These are phyloP conservation scores for Sesia bembeciformis DNA, from an alignment of 2,888 invertebrate genomes.

Conservation along the genomic window DNA sequence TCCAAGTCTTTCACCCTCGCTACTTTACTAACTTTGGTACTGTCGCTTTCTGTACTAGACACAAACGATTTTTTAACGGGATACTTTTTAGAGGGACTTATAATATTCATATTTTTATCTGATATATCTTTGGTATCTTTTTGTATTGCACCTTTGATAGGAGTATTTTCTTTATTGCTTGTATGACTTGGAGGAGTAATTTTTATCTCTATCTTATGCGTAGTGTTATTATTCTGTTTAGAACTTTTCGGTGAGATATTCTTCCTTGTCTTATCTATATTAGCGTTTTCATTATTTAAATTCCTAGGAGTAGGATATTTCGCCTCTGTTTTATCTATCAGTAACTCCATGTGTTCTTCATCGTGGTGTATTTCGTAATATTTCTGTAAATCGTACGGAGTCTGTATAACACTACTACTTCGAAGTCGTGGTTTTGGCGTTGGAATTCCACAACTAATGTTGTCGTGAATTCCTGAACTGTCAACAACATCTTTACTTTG, in stretches of 20 bases:
- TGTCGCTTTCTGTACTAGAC: conserved; percentile 50
- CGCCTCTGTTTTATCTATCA: conserved; percentile 49
- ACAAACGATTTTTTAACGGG: conserved; percentile 58
- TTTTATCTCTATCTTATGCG: conserved; percentile 31
- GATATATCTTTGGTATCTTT: conserved; percentile 64
- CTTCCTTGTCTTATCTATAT: conserved; percentile 32
- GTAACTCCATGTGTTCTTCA: conserved; percentile 55
- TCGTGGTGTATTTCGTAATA: conserved; percentile 67
- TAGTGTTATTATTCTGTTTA: conserved; percentile 25
- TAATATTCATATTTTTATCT: conserved; percentile 52
- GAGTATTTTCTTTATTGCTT: conserved; percentile 43
- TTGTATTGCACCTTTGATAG: conserved; percentile 59
- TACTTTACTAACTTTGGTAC: conserved; percentile 55
- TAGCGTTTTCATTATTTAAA: conserved; percentile 34
- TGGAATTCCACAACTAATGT: conserved; percentile 27
- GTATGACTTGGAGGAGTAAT: conserved; percentile 30
- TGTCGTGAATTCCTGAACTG: conserved; percentile 28
- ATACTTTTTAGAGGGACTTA: conserved; percentile 68
- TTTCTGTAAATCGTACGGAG: conserved; percentile 66
- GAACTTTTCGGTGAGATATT: conserved; percentile 20
- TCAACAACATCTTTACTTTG: conserved; percentile 44
- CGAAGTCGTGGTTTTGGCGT: conserved; percentile 57
- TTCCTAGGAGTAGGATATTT: conserved; percentile 47
- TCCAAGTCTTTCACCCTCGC: conserved; percentile 65
- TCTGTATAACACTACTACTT: conserved; percentile 67